Conservation (phyloP, 2,888 invertebrate genomes). For the Corbicula japonica region DNA sequence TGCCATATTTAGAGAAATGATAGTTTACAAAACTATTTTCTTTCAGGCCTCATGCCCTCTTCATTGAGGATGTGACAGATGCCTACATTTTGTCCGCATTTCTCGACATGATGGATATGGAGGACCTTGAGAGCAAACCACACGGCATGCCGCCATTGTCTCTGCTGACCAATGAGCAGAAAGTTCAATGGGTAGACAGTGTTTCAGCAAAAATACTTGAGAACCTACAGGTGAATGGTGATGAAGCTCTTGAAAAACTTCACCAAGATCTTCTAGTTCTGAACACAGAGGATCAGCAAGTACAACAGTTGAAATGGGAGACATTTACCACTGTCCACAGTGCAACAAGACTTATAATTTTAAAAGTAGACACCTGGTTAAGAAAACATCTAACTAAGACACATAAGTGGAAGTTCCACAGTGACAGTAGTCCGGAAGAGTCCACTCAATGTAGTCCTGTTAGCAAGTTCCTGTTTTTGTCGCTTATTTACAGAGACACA, state of each 20-base stretch:
- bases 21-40: too few relatives aligned
- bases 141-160: too few relatives aligned
- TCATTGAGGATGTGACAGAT: too few relatives aligned
- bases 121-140: too few relatives aligned
- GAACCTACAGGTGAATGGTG: not conserved
- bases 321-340: not conserved
- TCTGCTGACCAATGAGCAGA: too few relatives aligned
- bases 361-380: not conserved
- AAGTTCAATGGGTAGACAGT: not conserved
- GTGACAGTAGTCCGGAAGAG: not conserved
- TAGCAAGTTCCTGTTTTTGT: not conserved
- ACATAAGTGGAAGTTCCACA: not conserved
- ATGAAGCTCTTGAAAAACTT: not conserved
- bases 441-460: not conserved
- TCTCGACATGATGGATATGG: too few relatives aligned
- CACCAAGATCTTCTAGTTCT: not conserved
- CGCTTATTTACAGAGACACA: constrained; percentile 41
- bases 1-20: too few relatives aligned
- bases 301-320: not conserved
- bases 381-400: not conserved
- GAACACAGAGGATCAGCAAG: not conserved
- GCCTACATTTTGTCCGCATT: too few relatives aligned
- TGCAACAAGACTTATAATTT: not conserved
- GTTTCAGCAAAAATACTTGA: not conserved
- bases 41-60: too few relatives aligned